Percentiles rank a stretch among this genome's conserved stretches.
Conservation (phyloP, 2,113 vertebrate species). For the Okapia johnstoni region DNA sequence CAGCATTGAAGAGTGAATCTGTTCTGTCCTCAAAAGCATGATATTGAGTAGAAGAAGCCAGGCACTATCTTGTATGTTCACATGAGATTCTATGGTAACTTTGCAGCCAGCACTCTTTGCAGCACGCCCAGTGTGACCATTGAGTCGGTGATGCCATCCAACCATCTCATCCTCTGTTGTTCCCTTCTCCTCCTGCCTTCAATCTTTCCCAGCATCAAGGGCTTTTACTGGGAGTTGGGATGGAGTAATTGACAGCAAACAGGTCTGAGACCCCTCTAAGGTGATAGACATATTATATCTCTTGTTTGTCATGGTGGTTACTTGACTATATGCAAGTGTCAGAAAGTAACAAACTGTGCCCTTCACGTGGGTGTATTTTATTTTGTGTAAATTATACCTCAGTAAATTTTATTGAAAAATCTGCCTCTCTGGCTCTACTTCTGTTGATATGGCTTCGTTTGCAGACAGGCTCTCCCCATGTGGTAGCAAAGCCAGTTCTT, state of each 20-base stretch:
- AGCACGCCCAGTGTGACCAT: fast-evolving
- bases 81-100: background rate
- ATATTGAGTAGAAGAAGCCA: background rate
- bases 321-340: background rate
- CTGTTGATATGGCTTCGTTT: background rate
- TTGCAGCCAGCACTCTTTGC: no score
- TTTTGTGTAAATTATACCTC: background rate
- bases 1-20: no score
- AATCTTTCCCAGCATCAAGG: background rate
- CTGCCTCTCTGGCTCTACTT: background rate
- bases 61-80: background rate
- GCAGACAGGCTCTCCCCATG: background rate
- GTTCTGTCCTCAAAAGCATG: background rate
- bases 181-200: background rate
- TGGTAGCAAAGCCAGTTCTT: background rate
- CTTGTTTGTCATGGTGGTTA: background rate
- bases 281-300: background rate
- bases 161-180: background rate
- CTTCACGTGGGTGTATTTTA: background rate
- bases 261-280: background rate
- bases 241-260: background rate
- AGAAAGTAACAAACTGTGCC: background rate
- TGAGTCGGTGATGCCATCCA: background rate
- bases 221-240: background rate
- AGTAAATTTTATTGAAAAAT: background rate